A percentile compares a stretch with the other conserved stretches of the same genome.
Evolutionary conservation across 1,140 invertebrate genomes (phyloP).

Genomic region (Drosophila busckii): DNA sequence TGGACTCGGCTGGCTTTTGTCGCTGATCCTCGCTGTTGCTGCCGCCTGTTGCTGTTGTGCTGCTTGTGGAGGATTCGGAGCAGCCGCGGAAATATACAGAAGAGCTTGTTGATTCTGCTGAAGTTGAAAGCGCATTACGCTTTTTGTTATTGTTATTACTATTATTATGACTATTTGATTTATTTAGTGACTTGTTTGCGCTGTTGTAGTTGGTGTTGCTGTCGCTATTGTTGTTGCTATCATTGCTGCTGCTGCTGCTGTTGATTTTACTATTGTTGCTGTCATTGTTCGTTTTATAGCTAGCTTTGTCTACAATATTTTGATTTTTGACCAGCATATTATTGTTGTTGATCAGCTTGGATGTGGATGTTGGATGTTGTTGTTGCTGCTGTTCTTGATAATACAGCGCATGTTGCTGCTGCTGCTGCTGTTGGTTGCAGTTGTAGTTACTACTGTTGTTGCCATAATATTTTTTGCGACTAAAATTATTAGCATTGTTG

Average conservation of each 20-base stretch:
- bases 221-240: slow-evolving; percentile 12
- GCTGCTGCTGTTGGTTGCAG: slow-evolving; percentile 18
- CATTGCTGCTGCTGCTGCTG: slow-evolving; percentile 13
- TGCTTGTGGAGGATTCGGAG: slow-evolving; percentile 24
- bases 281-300: slow-evolving; percentile 32
- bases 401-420: slow-evolving; percentile 30
- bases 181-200: slow-evolving; percentile 16
- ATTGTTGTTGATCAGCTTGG: slow-evolving; percentile 16
- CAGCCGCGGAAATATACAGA: slow-evolving; percentile 35
- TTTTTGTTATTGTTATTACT: slow-evolving; percentile 23
- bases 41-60: slow-evolving; percentile 2
- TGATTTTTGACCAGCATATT: slow-evolving; percentile 51
- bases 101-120: slow-evolving; percentile 28
- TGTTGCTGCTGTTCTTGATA: slow-evolving; percentile 37
- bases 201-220: slow-evolving; percentile 1
- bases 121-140: slow-evolving; percentile 38
- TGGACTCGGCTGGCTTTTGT: background rate
- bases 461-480: slow-evolving; percentile 51
- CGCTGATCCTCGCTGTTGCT: background rate
- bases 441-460: slow-evolving; percentile 15
- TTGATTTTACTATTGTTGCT: slow-evolving; percentile 40
- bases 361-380: slow-evolving; percentile 26
- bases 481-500: slow-evolving; percentile 26
- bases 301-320: slow-evolving; percentile 31
- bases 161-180: slow-evolving; percentile 12